phyloP scores from a whole-genome alignment of 2,888 invertebrate species.

The Drosophila emarginata region DNA sequence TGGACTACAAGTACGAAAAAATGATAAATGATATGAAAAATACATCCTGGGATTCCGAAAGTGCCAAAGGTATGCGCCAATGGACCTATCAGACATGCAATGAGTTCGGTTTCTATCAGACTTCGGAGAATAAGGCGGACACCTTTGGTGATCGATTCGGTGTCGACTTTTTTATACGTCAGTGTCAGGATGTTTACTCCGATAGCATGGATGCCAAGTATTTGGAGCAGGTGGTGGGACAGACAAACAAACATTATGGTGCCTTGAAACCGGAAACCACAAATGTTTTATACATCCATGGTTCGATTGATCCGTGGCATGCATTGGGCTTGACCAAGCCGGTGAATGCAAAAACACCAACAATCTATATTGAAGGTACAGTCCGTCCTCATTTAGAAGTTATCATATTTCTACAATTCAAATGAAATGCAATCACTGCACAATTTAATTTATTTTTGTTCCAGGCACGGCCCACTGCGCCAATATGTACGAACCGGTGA shows the following conservation, averaged over 20 bases:
- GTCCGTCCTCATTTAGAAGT: constrained; percentile 12
- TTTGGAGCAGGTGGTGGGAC: constrained; percentile 85
- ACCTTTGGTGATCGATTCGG: constrained; percentile 91
- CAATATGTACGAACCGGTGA: constrained; percentile 92
- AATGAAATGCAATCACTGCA: neutral
- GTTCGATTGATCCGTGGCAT: constrained; percentile 95
- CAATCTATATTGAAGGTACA: constrained; percentile 89
- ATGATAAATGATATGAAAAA: constrained; percentile 88
- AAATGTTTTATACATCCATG: constrained; percentile 93
- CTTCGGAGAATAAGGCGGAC: constrained; percentile 84
- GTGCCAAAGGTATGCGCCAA: constrained; percentile 88
- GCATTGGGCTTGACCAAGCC: constrained; percentile 88
- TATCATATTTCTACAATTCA: neutral
- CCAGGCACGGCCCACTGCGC: constrained; percentile 97
- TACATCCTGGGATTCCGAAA: constrained; percentile 87
- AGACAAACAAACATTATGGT: constrained; percentile 92
- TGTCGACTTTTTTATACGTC: constrained; percentile 89
- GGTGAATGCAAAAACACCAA: constrained; percentile 84
- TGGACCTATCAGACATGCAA: constrained; percentile 98
- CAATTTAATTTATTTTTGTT: constrained; percentile 44
- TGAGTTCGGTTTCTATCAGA: constrained; percentile 98
- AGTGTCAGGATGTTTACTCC: constrained; percentile 93
- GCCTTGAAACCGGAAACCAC: constrained; percentile 87
- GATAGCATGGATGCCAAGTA: constrained; percentile 86
- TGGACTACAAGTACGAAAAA: constrained; percentile 91